Evolutionary conservation across 2,113 vertebrate species (phyloP), one percentile per base, ranked within the genome.

Genomic region (Muntiacus reevesi): DNA sequence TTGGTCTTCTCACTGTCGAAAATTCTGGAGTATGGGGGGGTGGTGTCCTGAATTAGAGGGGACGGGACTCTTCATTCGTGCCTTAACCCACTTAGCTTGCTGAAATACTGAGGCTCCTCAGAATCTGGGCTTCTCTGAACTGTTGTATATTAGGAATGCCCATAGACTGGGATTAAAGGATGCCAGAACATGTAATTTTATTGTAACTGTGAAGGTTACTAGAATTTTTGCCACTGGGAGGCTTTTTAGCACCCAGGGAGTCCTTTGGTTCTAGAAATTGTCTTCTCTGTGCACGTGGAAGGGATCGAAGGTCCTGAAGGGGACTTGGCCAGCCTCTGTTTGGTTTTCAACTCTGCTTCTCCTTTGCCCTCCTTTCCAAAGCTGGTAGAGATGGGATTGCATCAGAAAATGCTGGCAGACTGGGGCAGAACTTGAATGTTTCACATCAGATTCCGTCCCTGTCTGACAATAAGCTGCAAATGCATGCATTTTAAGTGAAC

Each of bases 341-440:
- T 89, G 88, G 52, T 55, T 83, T 83, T 93, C 47, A 67, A 9
- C 33, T n/a, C 86, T 86, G 67, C 43, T 40, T 55, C 64, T 89
- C 83, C 78, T 97, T 97, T 97, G 93, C 91, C 89, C 97, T 97
- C 60, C 62, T 96, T 98, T 88, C 36, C 79, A 54, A 74, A 89
- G 60, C 76, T n/a, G 89, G 60, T 57, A n/a, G 67, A 78, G 83
- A 25, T 33, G 64, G 74, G 82, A 82, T 96, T 96, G 89, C 94
- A n/a, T 94, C 94, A 97, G 89, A 95, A 8, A 25, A 36, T 28
- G 4, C 94, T 76, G 62, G 52, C 62, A 76, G 83, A 85, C 19
- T 36, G 60, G 33, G 79, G 62, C 54, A 36, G 84, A 55, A 62
- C 47, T 79, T 43, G n/a, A 79, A 33, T 85, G 50, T 36, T 59